A percentile compares a stretch with the other conserved stretches of the same genome.
These are phyloP conservation scores for Aspidapion aeneum DNA, from an alignment of 2,888 invertebrate species.

Conservation along the genomic window DNA sequence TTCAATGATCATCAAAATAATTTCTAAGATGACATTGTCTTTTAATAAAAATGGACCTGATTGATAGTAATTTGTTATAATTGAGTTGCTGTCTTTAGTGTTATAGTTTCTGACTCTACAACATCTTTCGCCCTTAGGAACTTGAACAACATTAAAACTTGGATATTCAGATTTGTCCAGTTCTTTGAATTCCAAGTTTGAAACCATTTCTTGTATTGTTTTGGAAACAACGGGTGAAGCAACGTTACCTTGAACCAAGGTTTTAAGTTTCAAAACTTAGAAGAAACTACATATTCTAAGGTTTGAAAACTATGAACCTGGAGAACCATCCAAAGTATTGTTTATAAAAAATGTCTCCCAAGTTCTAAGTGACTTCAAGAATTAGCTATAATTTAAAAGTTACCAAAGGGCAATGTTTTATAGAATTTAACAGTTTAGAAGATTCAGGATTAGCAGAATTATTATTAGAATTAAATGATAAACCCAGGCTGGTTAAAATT, in stretches of 20 bases:
- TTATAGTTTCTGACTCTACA: conserved; percentile 70
- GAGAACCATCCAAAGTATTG: conserved; percentile 52
- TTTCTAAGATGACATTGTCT: conserved; percentile 65
- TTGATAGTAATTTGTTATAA: conserved; percentile 86
- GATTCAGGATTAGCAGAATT: conserved; percentile 7
- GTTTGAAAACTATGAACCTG: conserved; percentile 54
- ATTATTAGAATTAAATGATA: conserved; percentile 15
- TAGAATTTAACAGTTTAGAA: conserved; percentile 51
- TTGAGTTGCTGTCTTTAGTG: conserved; percentile 70
- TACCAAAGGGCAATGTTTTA: conserved; percentile 58
- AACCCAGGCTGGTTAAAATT: conserved; percentile 20
- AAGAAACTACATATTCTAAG: conserved; percentile 50
- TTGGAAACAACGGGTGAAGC: conserved; percentile 58
- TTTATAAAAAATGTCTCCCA: conserved; percentile 57
- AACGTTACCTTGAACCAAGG: conserved; percentile 79
- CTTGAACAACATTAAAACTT: conserved; percentile 56
- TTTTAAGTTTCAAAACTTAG: conserved; percentile 50
- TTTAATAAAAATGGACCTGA: conserved; percentile 59
- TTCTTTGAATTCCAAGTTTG: conserved; percentile 55
- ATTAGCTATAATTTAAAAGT: conserved; percentile 47
- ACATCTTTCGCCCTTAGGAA: conserved; percentile 65
- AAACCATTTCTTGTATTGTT: conserved; percentile 56
- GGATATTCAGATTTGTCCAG: conserved; percentile 50
- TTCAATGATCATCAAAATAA: conserved; percentile 79
- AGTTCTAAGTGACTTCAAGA: conserved; percentile 36